These are phyloP conservation scores for Ecdyonurus torrentis DNA, from an alignment of 2,888 invertebrate species.

Conservation along the genomic window DNA sequence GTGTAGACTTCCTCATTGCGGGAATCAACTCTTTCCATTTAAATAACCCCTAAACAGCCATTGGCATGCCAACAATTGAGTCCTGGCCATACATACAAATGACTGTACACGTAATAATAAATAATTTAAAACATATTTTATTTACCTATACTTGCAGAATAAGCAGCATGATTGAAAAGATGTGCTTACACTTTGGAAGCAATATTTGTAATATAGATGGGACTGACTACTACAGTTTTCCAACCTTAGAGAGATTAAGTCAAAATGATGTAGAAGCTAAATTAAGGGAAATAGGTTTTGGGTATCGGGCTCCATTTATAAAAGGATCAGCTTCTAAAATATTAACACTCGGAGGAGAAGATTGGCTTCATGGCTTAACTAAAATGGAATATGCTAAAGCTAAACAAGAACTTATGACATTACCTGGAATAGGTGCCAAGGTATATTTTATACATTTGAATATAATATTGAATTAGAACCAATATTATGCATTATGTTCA, in stretches of 20 bases:
- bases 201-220: slow-evolving; percentile 50
- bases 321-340: slow-evolving; percentile 54
- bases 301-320: slow-evolving; percentile 79
- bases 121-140: no score
- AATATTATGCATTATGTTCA: not conserved
- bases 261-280: slow-evolving; percentile 45
- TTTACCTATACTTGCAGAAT: slow-evolving; percentile 56
- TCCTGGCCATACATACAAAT: no score
- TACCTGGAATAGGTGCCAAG: slow-evolving; percentile 89
- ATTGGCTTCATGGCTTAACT: slow-evolving; percentile 57
- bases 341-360: slow-evolving; percentile 42
- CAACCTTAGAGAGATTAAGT: slow-evolving; percentile 46
- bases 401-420: slow-evolving; percentile 48
- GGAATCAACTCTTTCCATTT: no score
- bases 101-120: no score
- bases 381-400: slow-evolving; percentile 53
- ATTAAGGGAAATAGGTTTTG: slow-evolving; percentile 59
- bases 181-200: slow-evolving; percentile 66
- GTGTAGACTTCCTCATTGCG: no score
- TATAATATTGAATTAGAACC: slow-evolving; percentile 1
- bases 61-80: no score
- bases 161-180: slow-evolving; percentile 75
- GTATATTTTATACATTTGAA: slow-evolving; percentile 27
- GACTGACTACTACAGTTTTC: slow-evolving; percentile 58
- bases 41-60: no score